These are phyloP conservation scores for Ictalurus furcatus DNA, from an alignment of 2,113 vertebrate genomes.

Conservation along the genomic window DNA sequence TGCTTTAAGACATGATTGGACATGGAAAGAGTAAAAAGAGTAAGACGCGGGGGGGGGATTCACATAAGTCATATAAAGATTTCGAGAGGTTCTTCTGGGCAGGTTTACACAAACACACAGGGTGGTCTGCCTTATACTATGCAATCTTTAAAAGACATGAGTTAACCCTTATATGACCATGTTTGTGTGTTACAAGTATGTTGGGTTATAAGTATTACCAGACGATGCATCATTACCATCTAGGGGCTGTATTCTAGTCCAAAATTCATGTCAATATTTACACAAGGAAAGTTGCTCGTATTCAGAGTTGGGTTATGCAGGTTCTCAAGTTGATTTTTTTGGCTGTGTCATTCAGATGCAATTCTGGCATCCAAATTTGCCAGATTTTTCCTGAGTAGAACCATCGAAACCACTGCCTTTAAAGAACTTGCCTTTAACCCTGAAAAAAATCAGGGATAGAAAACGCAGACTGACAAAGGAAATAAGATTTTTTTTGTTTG, in stretches of 20 bases:
- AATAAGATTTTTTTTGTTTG: background rate
- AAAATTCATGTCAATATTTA: background rate
- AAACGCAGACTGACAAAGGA: background rate
- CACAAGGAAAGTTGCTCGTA: background rate
- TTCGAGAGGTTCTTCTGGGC: conserved; percentile 16
- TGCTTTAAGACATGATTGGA: background rate
- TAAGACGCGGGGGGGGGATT: background rate
- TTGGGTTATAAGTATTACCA: background rate
- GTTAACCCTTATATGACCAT: conserved; percentile 9
- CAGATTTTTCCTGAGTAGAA: background rate
- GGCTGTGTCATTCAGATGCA: background rate
- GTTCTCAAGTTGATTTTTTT: background rate
- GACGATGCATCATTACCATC: background rate
- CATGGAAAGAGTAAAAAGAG: background rate
- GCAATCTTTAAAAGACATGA: background rate
- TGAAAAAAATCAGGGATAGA: background rate
- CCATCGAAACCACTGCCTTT: background rate
- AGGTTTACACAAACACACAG: conserved; percentile 37
- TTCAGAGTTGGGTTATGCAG: background rate
- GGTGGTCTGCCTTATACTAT: conserved; percentile 33
- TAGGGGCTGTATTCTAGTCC: background rate
- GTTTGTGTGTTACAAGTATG: background rate
- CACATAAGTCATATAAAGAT: background rate
- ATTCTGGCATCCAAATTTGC: background rate
- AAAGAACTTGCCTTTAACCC: background rate